Evolutionary conservation across 2,888 invertebrate species (phyloP), one percentile per base, ranked within the genome.

Genomic region (Aspidiotus destructor): DNA sequence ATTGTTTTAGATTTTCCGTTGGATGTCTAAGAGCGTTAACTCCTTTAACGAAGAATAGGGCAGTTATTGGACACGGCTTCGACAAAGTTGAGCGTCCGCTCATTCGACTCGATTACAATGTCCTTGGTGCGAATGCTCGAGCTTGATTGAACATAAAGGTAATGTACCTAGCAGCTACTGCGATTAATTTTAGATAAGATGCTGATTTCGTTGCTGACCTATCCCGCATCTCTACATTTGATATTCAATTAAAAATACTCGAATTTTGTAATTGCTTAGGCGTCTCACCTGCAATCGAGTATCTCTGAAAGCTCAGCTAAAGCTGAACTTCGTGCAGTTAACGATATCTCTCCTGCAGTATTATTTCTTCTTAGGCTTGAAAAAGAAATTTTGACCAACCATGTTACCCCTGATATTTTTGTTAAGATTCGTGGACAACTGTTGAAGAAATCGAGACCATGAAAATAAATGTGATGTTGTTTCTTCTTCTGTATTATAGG

Each of bases 81-180:
- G 48, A 13, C 48, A 44, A 44, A 44, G 48, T 13, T 44, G 9
- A 44, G 48, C 48, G 48, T 44, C 9, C 48, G 48, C 13, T 44
- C 48, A 13, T 44, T 44, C 48, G 48, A 44, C 13, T 44, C 48
- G 13, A 44, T 44, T 44, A 44, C 48, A 44, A 44, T 44, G 48
- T 44, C 48, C 13, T 44, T 44, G 48, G 13, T 44, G 48, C 48
- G 48, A 44, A 44, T 44, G 13, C 48, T 44, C 48, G 48, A 44
- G 48, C 48, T 44, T 44, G 48, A 44, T 44, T 44, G 48, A 44
- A n/a, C n/a, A n/a, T n/a, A n/a, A n/a, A 44, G 48, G 48, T 44
- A 13, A 44, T 44, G 48, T 44, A 44, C 48, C 13, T 44, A 13
- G 8, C 8, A 44, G 48, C 48, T 44, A 44, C 48, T 44, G 13